phyloP scores from a whole-genome alignment of 2,888 invertebrate genomes.

The Nowickia ferox region DNA sequence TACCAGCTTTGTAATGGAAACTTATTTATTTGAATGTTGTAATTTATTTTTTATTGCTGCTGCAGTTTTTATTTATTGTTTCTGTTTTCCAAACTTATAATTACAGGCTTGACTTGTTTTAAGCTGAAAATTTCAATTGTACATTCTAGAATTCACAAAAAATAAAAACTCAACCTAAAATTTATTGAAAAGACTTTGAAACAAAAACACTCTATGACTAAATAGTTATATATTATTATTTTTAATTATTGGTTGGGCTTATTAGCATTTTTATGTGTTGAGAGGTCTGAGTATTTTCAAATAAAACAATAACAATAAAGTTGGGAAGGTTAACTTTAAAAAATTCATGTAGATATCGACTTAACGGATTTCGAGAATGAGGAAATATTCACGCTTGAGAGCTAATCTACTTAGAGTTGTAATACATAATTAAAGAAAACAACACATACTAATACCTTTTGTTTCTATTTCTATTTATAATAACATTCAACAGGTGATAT shows the following conservation, averaged over 20 bases:
- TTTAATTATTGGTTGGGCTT: slow-evolving; percentile 11
- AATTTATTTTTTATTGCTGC: slow-evolving; percentile 30
- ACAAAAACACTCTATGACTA: slow-evolving; percentile 21
- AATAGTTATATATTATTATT: neutral
- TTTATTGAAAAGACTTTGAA: slow-evolving; percentile 45
- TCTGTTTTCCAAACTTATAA: slow-evolving; percentile 42
- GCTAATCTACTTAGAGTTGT: too few species aligned
- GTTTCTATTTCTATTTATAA: too few species aligned
- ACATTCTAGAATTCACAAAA: slow-evolving; percentile 45
- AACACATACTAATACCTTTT: too few species aligned
- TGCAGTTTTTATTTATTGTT: slow-evolving; percentile 16
- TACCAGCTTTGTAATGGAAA: slow-evolving; percentile 34
- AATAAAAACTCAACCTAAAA: neutral
- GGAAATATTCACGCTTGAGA: too few species aligned
- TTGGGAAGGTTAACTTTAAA: slow-evolving; percentile 32
- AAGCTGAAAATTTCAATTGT: slow-evolving; percentile 47
- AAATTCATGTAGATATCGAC: neutral
- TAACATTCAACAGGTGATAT: too few species aligned
- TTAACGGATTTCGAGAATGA: too few species aligned
- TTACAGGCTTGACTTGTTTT: slow-evolving; percentile 64
- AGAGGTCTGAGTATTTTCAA: neutral
- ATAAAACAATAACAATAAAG: neutral
- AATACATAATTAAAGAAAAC: too few species aligned
- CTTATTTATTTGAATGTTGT: slow-evolving; percentile 47
- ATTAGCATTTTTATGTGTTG: slow-evolving; percentile 7